Evolutionary conservation across 2,113 vertebrate genomes (phyloP).

Genomic region (Octodon degus): DNA sequence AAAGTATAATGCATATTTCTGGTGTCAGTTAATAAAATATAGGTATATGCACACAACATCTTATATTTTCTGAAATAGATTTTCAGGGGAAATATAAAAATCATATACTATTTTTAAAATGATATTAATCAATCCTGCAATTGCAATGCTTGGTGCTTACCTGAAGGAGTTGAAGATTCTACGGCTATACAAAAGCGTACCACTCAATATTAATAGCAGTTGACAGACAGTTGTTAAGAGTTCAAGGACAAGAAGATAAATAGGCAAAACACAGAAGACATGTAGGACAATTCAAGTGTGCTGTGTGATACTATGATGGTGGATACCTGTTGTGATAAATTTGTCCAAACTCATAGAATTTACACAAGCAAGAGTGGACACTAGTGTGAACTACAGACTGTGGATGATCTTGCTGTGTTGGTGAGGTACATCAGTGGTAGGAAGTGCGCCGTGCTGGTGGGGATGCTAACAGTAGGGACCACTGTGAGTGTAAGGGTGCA

Average conservation of each 20-base stretch:
- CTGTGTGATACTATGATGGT: neutral
- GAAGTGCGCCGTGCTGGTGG: neutral
- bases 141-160: neutral
- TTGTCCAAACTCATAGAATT: neutral
- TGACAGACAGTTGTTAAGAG: neutral
- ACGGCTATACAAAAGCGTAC: neutral
- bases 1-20: neutral
- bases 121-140: neutral
- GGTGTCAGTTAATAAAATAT: neutral
- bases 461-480: neutral
- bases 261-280: neutral
- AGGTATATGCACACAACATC: neutral
- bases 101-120: neutral
- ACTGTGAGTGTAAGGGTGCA: rapidly evolving
- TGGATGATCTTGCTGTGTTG: neutral
- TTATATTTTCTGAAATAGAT: neutral
- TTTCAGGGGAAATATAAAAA: neutral
- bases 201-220: neutral
- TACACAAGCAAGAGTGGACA: neutral
- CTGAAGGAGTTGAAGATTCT: neutral
- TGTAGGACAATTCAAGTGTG: neutral
- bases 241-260: neutral
- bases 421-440: neutral
- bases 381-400: neutral
- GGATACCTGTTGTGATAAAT: neutral